These are phyloP conservation scores for Actinostola sp. DNA, from an alignment of 92 coral and sea anemone species.

Conservation along the genomic window DNA sequence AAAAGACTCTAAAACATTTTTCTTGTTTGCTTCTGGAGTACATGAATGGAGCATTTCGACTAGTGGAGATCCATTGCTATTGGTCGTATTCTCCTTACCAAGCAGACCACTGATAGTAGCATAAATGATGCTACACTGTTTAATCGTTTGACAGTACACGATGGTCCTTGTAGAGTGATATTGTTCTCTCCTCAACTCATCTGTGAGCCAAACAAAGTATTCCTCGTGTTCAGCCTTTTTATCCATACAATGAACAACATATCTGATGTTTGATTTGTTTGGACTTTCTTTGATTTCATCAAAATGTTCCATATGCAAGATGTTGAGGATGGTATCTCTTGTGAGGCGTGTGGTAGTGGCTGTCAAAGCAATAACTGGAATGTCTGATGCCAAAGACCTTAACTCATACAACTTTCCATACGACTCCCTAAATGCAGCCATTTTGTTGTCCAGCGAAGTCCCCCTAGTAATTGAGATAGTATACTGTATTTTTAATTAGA, in stretches of 20 bases:
- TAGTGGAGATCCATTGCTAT: background rate
- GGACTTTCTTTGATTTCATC: constrained; percentile 53
- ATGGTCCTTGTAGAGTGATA: constrained; percentile 41
- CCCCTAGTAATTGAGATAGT: constrained; percentile 25
- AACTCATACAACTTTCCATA: constrained; percentile 44
- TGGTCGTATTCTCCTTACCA: constrained; percentile 10
- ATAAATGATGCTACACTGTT: constrained; percentile 59
- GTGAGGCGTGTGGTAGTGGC: constrained; percentile 54
- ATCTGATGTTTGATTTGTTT: constrained; percentile 39
- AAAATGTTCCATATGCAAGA: constrained; percentile 30
- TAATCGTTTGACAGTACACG: constrained; percentile 64
- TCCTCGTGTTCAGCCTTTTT: constrained; percentile 45
- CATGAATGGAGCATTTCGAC: constrained; percentile 41
- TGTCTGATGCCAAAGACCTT: constrained; percentile 35
- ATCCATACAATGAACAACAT: constrained; percentile 46
- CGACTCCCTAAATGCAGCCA: constrained; percentile 48
- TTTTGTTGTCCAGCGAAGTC: constrained; percentile 35
- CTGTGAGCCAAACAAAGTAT: constrained; percentile 45
- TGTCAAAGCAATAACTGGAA: constrained; percentile 49
- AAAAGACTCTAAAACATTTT: too few species aligned
- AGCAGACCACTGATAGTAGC: constrained; percentile 47
- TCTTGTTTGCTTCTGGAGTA: constrained; percentile 36
- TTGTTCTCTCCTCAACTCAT: constrained; percentile 28
- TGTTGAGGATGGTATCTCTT: constrained; percentile 35
- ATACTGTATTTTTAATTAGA: background rate